Base-by-base conservation (phyloP, 2,113 vertebrate genomes). In the Phyllopteryx taeniolatus region DNA sequence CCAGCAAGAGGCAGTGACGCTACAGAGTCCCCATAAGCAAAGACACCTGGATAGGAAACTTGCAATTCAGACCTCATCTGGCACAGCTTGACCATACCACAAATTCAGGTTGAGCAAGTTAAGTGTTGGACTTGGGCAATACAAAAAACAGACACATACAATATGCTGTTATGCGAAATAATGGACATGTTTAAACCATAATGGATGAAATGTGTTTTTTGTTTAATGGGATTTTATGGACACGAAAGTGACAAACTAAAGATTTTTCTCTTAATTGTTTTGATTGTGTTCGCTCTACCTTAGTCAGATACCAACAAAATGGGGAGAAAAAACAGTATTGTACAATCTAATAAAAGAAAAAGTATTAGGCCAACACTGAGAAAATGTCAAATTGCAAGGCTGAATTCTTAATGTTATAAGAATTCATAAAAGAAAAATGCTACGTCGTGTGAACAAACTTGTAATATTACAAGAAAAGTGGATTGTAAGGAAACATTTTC, bases 1-100 rank as follows among this genome's bases (percentile, higher is more conserved):
- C 85, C 89, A 90, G 84, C 83, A 88, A 81, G 64, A 56, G 89
- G 84, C 87, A 90, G 87, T 86, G 87, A 83, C 74, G 67, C 79
- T 73, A 76, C 57, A 82, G 63, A 74, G 71, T 79, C 71, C 78
- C 76, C 42, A 66, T n/a, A 78, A 86, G 82, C 79, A 84, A 76
- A 85, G 74, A 59, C 71, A 12, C 79, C 86, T 83, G 84, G 68
- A 75, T 62, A 76, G 83, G 72, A 85, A 83, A 49, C 73, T 82
- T 60, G 53, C 70, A 80, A 78, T 67, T 78, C 42, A 62, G 44
- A 74, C 22, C 46, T 44, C 15, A 59, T 11, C 12, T 14, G 27
- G 5, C 22, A 59, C 13, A 31, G 56, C 56, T 59, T 59, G 11
- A 10, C 20, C 53, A 61, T 53, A 66, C 71, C 67, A 43, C 42